Evolutionary conservation across 1,140 invertebrate species (phyloP), one percentile per base, ranked within the genome.

Genomic region (Polyergus mexicanus): DNA sequence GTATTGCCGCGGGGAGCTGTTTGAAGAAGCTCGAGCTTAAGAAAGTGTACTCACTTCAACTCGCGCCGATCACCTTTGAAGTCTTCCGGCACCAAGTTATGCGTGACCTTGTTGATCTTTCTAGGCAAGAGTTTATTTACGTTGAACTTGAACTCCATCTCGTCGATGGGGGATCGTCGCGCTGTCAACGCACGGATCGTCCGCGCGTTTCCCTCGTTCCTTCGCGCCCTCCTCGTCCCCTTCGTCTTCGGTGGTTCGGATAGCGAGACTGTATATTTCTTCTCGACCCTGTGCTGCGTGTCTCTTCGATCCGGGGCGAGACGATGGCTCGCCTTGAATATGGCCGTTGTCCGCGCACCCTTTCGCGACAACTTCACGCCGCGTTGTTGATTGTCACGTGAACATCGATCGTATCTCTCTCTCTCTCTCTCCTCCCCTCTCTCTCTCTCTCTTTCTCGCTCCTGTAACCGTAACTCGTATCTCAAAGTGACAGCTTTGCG

Each of bases 101-200:
- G 95, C 72, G 95, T 95, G 86, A 97, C 95, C 93, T 96, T 96
- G 86, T 96, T 96, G 85, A 97, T 96, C 75, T 95, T 94, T 85
- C 95, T 94, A 35, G 95, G 95, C 85, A 96, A 95, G 60, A 96
- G 92, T 86, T 95, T 96, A 90, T 95, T 96, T 80, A 97, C 94
- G 90, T 96, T 95, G 92, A 96, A 97, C 85, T 95, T 95, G 93
- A 97, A 97, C 92, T 96, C 96, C 95, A 96, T 96, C 47, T 89
- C 78, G 78, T 19, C 22, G 11, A 63, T 22, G 13, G 3, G 13
- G 3, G 22, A 56, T 19, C 47, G 47, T 19, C 19, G 47, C 16
- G 2, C 0, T 51, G 54, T 76, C 72, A 62, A 10, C n/a, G 35
- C 28, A 22, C n/a, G 13, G 69, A 28, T 41, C 35, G n/a, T 11